These are phyloP conservation scores for Bradynema listronoti DNA, from an alignment of 1,140 invertebrate species.

Conservation along the genomic window DNA sequence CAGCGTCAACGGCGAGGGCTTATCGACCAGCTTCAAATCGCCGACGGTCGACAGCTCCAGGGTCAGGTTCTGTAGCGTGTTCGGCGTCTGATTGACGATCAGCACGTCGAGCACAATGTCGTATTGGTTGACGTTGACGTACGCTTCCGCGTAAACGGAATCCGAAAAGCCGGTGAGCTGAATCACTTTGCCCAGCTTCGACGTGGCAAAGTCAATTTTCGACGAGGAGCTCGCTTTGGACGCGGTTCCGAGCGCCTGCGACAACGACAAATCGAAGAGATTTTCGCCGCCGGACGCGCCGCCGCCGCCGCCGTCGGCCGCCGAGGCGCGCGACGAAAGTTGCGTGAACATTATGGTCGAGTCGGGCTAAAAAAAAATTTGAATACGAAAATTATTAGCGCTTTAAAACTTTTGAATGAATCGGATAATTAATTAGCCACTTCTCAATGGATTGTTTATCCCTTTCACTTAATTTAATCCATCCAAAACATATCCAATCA, in stretches of 20 bases:
- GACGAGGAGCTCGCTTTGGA: conserved; percentile 64
- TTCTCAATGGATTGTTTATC: no score
- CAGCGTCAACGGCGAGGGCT: conserved; percentile 85
- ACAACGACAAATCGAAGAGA: conserved; percentile 88
- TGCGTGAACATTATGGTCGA: conserved; percentile 80
- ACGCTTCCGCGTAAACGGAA: conserved; percentile 93
- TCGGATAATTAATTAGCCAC: no score
- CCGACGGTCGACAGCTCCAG: conserved; percentile 90
- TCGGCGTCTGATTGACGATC: conserved; percentile 91
- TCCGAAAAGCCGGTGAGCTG: conserved; percentile 98
- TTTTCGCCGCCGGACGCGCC: conserved; percentile 70
- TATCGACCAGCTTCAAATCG: conserved; percentile 93
- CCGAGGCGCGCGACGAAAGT: conserved; percentile 67
- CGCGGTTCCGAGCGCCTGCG: conserved; percentile 74
- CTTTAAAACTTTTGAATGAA: no score
- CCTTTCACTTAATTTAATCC: no score
- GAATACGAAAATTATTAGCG: conserved; percentile 1
- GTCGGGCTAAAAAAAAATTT: conserved; percentile 69
- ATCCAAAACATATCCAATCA: neutral
- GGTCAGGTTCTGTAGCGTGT: conserved; percentile 94
- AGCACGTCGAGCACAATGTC: conserved; percentile 93
- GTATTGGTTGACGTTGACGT: conserved; percentile 98
- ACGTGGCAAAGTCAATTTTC: conserved; percentile 63
- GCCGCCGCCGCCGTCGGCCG: no score
- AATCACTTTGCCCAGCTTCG: conserved; percentile 71